phyloP scores from a whole-genome alignment of 2,113 vertebrate genomes.

The Ramphastos sulfuratus region DNA sequence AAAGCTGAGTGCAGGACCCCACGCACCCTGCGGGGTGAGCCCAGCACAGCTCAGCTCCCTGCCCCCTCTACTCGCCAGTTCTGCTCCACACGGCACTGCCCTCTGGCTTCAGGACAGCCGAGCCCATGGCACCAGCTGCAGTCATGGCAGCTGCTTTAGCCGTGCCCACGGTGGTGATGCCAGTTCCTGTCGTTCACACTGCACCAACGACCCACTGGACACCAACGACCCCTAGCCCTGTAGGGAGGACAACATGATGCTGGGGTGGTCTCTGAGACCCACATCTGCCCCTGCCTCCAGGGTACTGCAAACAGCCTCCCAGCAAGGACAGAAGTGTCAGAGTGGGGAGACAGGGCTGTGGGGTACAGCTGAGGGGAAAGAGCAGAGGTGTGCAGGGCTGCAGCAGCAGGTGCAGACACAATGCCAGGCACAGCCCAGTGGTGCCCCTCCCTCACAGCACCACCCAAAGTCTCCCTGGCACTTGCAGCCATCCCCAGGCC shows the following conservation, averaged over 20 bases:
- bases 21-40: not conserved
- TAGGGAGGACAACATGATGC: not conserved
- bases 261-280: not conserved
- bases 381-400: too few species aligned
- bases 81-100: too few species aligned
- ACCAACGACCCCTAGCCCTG: too few species aligned
- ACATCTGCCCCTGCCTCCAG: not conserved
- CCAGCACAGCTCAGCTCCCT: not conserved
- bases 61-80: not conserved
- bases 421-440: too few species aligned
- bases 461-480: not conserved
- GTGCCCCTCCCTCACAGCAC: not conserved
- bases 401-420: too few species aligned
- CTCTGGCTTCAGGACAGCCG: not conserved
- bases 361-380: too few species aligned
- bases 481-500: not conserved
- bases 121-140: not conserved
- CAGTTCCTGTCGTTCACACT: not conserved
- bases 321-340: too few species aligned
- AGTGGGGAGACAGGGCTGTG: too few species aligned
- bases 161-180: not conserved
- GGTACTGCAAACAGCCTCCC: too few species aligned
- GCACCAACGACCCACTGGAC: not conserved
- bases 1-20: too few species aligned
- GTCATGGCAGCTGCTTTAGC: too few species aligned